These are phyloP conservation scores for Hoplodrina blanda DNA, from an alignment of 2,888 invertebrate species.

Conservation along the genomic window DNA sequence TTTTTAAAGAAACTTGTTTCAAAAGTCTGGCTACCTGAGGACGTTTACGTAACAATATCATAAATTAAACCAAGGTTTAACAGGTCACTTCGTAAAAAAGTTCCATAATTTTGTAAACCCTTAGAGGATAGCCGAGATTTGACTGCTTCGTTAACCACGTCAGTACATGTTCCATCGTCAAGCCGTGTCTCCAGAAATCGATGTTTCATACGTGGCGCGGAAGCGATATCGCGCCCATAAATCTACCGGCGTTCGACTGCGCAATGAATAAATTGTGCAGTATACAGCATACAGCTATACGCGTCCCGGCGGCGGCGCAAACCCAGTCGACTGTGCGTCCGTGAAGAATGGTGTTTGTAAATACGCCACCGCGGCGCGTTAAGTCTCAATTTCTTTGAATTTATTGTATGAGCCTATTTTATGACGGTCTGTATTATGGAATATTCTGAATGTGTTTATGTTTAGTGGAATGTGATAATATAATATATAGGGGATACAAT, in stretches of 20 bases:
- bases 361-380: slow-evolving; percentile 53
- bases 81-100: too few species aligned
- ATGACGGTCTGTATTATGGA: slow-evolving; percentile 36
- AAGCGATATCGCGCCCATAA: slow-evolving; percentile 64
- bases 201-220: slow-evolving; percentile 64
- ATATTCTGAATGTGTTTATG: slow-evolving; percentile 24
- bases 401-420: slow-evolving; percentile 56
- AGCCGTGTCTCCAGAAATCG: slow-evolving; percentile 61
- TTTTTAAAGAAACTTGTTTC: background rate
- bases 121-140: slow-evolving; percentile 22
- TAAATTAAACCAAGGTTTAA: slow-evolving; percentile 10
- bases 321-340: slow-evolving; percentile 51
- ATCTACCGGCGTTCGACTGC: slow-evolving; percentile 59
- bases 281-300: slow-evolving; percentile 33
- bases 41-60: background rate
- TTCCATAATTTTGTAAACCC: background rate
- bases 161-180: slow-evolving; percentile 34
- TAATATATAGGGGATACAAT: background rate
- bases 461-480: slow-evolving; percentile 1
- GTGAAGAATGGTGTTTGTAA: slow-evolving; percentile 65
- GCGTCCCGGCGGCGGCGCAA: slow-evolving; percentile 39
- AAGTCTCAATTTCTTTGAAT: slow-evolving; percentile 63
- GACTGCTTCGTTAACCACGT: slow-evolving; percentile 32
- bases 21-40: background rate
- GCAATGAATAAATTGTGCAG: slow-evolving; percentile 68